These are phyloP conservation scores for Zaprionus inermis DNA, from an alignment of 1,140 invertebrate species.

Conservation along the genomic window DNA sequence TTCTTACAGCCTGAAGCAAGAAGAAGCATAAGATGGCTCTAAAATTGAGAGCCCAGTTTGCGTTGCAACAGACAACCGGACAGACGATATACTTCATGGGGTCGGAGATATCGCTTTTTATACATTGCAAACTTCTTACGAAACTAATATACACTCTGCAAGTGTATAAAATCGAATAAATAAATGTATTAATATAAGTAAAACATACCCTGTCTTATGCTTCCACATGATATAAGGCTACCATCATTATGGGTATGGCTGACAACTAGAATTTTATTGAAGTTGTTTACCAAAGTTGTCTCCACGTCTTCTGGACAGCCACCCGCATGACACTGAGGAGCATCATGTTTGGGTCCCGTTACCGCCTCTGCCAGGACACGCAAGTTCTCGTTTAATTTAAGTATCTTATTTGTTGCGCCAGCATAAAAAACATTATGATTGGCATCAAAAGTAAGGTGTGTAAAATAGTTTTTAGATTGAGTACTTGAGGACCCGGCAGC, in stretches of 20 bases:
- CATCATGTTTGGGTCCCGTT: constrained; percentile 92
- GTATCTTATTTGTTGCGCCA: constrained; percentile 93
- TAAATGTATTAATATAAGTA: not conserved
- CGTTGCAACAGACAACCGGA: too few species aligned
- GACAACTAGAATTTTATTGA: constrained; percentile 96
- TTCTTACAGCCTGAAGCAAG: too few species aligned
- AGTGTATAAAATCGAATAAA: too few species aligned
- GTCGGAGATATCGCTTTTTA: too few species aligned
- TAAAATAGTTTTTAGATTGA: constrained; percentile 83
- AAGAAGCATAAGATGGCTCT: too few species aligned
- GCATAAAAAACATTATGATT: constrained; percentile 89
- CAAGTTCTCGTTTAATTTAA: constrained; percentile 91
- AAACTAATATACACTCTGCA: too few species aligned
- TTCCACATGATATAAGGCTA: constrained; percentile 94
- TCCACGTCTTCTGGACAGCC: constrained; percentile 90
- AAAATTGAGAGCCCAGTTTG: too few species aligned
- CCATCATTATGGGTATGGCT: constrained; percentile 89
- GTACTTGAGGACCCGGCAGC: not conserved
- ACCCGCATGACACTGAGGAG: constrained; percentile 93
- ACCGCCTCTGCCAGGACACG: constrained; percentile 88
- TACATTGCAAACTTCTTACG: too few species aligned
- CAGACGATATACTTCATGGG: too few species aligned
- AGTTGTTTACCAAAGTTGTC: constrained; percentile 90
- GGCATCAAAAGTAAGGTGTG: constrained; percentile 85
- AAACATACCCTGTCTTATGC: constrained; percentile 88